A percentile compares a stretch with the other conserved stretches of the same genome.
Evolutionary conservation across 1,140 invertebrate species (phyloP).

Genomic region (Pogonognathellus flavescens): DNA sequence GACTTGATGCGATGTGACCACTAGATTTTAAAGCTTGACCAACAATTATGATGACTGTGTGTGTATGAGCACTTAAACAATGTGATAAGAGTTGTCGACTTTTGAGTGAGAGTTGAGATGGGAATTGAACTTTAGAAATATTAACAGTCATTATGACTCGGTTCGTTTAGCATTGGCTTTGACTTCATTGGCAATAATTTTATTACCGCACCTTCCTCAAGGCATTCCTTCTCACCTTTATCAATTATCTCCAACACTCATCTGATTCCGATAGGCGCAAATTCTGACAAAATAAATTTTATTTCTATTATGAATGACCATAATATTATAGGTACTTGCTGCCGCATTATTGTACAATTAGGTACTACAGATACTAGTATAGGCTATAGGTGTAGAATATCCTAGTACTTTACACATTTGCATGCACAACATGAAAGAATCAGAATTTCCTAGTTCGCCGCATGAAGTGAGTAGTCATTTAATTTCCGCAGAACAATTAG

Average conservation of each 20-base stretch:
- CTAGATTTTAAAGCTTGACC: slow-evolving; percentile 34
- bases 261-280: slow-evolving; percentile 12
- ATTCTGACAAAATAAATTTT: background rate
- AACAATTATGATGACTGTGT: slow-evolving; percentile 36
- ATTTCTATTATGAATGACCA: too few relatives aligned
- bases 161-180: background rate
- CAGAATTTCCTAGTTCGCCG: slow-evolving; percentile 8
- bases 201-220: slow-evolving; percentile 21
- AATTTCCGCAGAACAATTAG: background rate
- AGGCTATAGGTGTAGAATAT: too few relatives aligned
- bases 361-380: too few relatives aligned
- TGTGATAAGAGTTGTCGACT: slow-evolving; percentile 42
- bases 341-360: too few relatives aligned
- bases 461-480: slow-evolving; percentile 12
- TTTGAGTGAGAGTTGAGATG: slow-evolving; percentile 1
- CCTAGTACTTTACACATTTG: too few relatives aligned
- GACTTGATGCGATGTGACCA: slow-evolving; percentile 13
- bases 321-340: too few relatives aligned
- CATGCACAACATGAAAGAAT: background rate
- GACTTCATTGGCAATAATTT: slow-evolving; percentile 29
- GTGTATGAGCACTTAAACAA: slow-evolving; percentile 21
- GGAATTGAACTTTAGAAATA: slow-evolving; percentile 42
- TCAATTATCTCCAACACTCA: slow-evolving; percentile 20
- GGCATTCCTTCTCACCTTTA: slow-evolving; percentile 2
- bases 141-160: slow-evolving; percentile 20